Percentiles rank a stretch among this genome's conserved stretches.
Evolutionary conservation across 2,888 invertebrate species (phyloP).

Genomic region (Frankliniella fusca): DNA sequence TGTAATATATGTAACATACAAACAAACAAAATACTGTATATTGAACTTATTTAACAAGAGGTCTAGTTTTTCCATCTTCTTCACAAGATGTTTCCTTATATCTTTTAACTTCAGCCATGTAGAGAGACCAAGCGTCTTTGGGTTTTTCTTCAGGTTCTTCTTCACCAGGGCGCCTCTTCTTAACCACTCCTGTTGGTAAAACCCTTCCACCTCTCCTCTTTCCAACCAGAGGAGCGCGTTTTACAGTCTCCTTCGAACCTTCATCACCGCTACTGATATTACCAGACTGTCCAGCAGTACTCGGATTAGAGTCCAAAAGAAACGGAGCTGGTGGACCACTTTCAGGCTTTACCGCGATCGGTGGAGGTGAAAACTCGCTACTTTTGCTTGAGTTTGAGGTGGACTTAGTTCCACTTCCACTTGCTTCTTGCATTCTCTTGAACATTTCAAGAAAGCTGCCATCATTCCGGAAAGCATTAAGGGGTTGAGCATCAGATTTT

Average conservation of each 20-base stretch:
- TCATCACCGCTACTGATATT: slow-evolving; percentile 47
- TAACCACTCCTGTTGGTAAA: slow-evolving; percentile 83
- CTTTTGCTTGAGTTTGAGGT: neutral
- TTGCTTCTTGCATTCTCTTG: slow-evolving; percentile 75
- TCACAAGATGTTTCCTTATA: slow-evolving; percentile 90
- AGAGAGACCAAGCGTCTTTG: slow-evolving; percentile 88
- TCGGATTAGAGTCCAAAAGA: neutral
- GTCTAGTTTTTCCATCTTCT: slow-evolving; percentile 78
- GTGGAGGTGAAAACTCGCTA: neutral
- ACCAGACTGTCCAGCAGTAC: neutral
- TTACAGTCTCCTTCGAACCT: slow-evolving; percentile 44
- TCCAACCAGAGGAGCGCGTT: slow-evolving; percentile 60
- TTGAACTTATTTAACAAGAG: slow-evolving; percentile 73
- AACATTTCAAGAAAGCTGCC: slow-evolving; percentile 89
- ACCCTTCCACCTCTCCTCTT: slow-evolving; percentile 82
- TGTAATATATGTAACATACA: neutral
- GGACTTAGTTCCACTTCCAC: slow-evolving; percentile 36
- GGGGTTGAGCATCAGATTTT: slow-evolving; percentile 42
- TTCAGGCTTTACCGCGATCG: neutral
- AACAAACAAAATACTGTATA: slow-evolving; percentile 28
- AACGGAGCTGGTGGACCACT: neutral
- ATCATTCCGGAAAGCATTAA: slow-evolving; percentile 78
- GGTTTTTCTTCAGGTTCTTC: slow-evolving; percentile 51
- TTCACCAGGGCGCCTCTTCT: slow-evolving; percentile 67
- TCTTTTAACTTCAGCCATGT: slow-evolving; percentile 89